phyloP scores from a whole-genome alignment of 2,888 invertebrate species.

The Apamea monoglypha region DNA sequence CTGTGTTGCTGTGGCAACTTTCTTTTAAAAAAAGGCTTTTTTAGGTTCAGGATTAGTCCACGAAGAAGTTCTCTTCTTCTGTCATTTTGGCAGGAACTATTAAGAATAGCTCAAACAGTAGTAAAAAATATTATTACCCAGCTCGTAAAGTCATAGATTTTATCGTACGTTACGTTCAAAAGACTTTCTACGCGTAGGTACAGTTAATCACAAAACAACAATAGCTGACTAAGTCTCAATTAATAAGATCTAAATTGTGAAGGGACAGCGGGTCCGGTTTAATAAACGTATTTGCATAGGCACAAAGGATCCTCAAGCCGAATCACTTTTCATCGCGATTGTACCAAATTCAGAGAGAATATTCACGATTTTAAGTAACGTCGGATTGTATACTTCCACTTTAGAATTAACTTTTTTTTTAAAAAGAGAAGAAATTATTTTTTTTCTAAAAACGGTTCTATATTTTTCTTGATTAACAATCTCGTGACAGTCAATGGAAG shows the following conservation, averaged over 20 bases:
- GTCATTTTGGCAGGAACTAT: neutral
- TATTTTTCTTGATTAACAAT: constrained; percentile 38
- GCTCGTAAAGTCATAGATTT: constrained; percentile 2
- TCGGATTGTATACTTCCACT: constrained; percentile 34
- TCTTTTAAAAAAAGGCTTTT: neutral
- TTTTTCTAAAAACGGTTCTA: neutral
- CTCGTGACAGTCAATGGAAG: constrained; percentile 14
- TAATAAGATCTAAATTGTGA: constrained; percentile 64
- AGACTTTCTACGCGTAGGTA: constrained; percentile 33
- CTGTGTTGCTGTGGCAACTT: neutral
- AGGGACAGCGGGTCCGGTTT: constrained; percentile 55
- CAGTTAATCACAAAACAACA: constrained; percentile 60
- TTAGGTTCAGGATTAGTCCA: neutral
- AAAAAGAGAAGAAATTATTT: neutral
- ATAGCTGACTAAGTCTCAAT: constrained; percentile 60
- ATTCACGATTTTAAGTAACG: constrained; percentile 59
- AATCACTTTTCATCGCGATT: constrained; percentile 63
- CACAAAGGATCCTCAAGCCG: constrained; percentile 58
- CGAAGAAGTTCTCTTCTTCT: neutral
- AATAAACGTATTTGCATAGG: constrained; percentile 68
- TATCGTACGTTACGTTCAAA: constrained; percentile 20
- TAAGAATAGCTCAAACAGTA: neutral
- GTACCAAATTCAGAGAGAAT: constrained; percentile 62
- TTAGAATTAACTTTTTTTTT: constrained; percentile 39
- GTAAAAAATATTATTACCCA: neutral